A percentile compares a stretch with the other conserved stretches of the same genome.
Evolutionary conservation across 2,797 vertebrate species (phyloP).

Genomic region (Sebastes matsubarae): DNA sequence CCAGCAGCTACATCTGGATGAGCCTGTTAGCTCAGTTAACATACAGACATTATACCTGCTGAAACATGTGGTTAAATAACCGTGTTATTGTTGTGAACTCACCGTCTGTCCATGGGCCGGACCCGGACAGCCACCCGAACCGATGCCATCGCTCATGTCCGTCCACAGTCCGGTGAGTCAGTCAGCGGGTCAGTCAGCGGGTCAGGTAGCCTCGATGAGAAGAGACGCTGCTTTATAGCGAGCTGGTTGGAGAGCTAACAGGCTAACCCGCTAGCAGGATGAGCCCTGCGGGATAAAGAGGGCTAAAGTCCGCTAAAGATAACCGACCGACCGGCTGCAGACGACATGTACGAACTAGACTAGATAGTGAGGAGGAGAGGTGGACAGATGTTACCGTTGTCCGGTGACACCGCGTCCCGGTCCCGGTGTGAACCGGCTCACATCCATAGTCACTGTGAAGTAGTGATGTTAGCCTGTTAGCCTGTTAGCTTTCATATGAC

Average conservation of each 20-base stretch:
- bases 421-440: conserved; percentile 1
- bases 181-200: background rate
- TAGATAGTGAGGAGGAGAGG: background rate
- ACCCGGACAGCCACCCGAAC: conserved; percentile 96
- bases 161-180: background rate
- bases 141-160: conserved; percentile 88
- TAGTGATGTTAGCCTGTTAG: conserved; percentile 31
- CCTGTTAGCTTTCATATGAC: background rate
- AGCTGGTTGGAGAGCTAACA: background rate
- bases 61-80: background rate
- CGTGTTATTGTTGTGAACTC: conserved; percentile 59
- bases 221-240: background rate
- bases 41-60: too few species aligned
- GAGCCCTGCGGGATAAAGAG: background rate
- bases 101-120: conserved; percentile 94
- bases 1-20: background rate
- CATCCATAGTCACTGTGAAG: background rate
- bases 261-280: conserved; percentile 13
- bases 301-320: conserved; percentile 37
- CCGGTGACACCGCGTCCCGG: conserved; percentile 1
- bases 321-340: background rate
- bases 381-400: background rate
- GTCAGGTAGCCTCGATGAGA: background rate
- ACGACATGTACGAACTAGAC: too few species aligned
- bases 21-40: background rate